These are phyloP conservation scores for Nasonia longicornis DNA, from an alignment of 1,140 invertebrate genomes.

Conservation along the genomic window DNA sequence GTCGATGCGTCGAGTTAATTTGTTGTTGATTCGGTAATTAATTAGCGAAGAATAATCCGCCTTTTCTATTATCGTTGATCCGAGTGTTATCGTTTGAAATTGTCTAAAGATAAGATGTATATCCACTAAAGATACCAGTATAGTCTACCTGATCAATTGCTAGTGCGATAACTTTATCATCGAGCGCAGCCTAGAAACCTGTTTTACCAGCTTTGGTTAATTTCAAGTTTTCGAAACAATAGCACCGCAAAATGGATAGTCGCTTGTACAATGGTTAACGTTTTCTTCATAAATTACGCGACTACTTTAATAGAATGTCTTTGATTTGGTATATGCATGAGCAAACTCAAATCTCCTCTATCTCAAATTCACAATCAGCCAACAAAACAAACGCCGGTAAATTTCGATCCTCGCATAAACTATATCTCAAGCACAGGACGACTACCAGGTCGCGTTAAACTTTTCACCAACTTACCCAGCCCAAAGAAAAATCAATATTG, in stretches of 20 bases:
- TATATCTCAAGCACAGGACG: background rate
- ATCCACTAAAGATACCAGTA: too few species aligned
- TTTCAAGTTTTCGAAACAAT: background rate
- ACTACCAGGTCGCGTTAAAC: background rate
- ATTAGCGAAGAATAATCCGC: too few species aligned
- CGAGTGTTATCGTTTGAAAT: background rate
- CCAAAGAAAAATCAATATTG: constrained; percentile 38
- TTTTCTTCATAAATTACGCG: too few species aligned
- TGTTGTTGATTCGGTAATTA: too few species aligned
- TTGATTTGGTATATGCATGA: background rate
- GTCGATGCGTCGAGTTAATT: too few species aligned
- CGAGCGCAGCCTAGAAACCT: background rate
- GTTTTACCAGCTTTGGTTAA: constrained; percentile 5
- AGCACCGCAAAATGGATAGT: too few species aligned
- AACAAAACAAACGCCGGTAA: constrained; percentile 13
- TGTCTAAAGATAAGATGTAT: background rate
- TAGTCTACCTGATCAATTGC: background rate
- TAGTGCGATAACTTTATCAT: constrained; percentile 6
- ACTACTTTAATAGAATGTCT: too few species aligned
- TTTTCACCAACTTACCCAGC: constrained; percentile 8
- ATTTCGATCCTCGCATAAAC: background rate
- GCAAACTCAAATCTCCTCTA: background rate
- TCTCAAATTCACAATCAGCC: constrained; percentile 13
- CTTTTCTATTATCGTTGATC: too few species aligned
- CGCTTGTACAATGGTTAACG: background rate